Base-by-base conservation (phyloP, 2,797 vertebrate genomes). In the Neostethus bicornis region DNA sequence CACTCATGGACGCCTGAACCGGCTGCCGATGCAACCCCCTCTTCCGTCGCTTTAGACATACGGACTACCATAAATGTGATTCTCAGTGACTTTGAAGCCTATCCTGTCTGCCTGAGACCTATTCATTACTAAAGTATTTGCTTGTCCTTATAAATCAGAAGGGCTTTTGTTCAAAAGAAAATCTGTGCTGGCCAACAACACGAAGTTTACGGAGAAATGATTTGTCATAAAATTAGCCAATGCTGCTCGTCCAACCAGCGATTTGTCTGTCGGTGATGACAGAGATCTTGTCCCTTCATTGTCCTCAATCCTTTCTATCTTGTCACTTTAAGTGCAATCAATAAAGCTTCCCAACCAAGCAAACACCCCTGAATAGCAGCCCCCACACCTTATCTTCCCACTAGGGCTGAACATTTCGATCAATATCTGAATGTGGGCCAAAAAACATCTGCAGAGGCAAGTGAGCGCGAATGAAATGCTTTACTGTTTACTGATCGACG, bases 301-400 rank as follows among this genome's bases (percentile, higher is more conserved):
- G 73, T 74, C 62, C 88, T 88, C 79, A n/a, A n/a, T n/a, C n/a
- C n/a, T n/a, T 83, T 91, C 91, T 83, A 86, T 92, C 83, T 89
- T 87, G 85, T 87, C 86, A 81, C 76, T 88, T 86, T 88, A 85
- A 81, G 77, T 68, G 72, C 85, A 79, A 91, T 92, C 90, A 84
- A 90, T 91, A 86, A 59, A 49, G 74, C 77, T 85, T 84, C 72
- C 76, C 72, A 54, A 66, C 66, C 56, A 29, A 70, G 67, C 46
- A 39, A 78, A 78, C 19, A 50, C 66, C 72, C 78, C 70, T 81
- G 79, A 85, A 77, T 67, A 66, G 54, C 81, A 59, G 48, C 57
- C 53, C 26, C 41, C 38, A 14, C 17, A 7, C 34, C 10, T 44
- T 60, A 56, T 61, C 56, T 53, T 66, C 75, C 72, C 64, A 74